A percentile compares a stretch with the other conserved stretches of the same genome.
These are phyloP conservation scores for Porites cylindrica DNA, from an alignment of 92 coral and sea anemone species.

Conservation along the genomic window DNA sequence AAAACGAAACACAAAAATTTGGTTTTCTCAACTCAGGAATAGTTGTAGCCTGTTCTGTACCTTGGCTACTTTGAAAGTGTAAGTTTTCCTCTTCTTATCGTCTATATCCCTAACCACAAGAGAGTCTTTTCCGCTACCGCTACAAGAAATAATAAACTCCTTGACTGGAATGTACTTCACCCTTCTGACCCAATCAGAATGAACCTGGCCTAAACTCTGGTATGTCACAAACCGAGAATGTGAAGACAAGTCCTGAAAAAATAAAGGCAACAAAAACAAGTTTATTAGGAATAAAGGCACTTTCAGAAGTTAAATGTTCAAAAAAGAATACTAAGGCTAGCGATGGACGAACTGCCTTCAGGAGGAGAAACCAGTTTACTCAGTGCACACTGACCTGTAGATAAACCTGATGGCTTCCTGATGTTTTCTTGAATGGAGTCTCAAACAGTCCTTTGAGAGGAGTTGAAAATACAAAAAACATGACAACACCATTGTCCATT, in stretches of 20 bases:
- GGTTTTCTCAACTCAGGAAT: no score
- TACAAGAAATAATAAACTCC: conserved; percentile 92
- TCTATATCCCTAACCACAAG: conserved; percentile 87
- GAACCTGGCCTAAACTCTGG: conserved; percentile 75
- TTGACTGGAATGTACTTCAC: conserved; percentile 78
- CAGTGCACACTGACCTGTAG: conserved; percentile 67
- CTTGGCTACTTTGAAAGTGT: conserved; percentile 90
- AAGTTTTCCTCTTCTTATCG: conserved; percentile 91
- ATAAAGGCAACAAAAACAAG: neutral
- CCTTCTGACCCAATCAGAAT: conserved; percentile 95
- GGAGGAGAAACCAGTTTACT: neutral
- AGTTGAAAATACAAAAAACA: conserved; percentile 76
- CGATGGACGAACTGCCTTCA: neutral
- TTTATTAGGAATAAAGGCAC: neutral
- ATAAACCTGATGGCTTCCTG: conserved; percentile 88
- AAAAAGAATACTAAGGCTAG: neutral
- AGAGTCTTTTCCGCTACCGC: conserved; percentile 85
- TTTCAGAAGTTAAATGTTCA: neutral
- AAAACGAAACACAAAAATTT: no score
- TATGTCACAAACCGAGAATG: conserved; percentile 84
- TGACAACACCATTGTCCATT: conserved; percentile 90
- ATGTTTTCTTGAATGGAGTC: conserved; percentile 92
- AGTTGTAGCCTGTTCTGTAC: conserved; percentile 34
- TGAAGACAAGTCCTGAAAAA: conserved; percentile 68
- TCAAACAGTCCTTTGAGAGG: conserved; percentile 95